Evolutionary conservation across 1,140 invertebrate species (phyloP), one percentile per base, ranked within the genome.

Genomic region (Bombus huntii): DNA sequence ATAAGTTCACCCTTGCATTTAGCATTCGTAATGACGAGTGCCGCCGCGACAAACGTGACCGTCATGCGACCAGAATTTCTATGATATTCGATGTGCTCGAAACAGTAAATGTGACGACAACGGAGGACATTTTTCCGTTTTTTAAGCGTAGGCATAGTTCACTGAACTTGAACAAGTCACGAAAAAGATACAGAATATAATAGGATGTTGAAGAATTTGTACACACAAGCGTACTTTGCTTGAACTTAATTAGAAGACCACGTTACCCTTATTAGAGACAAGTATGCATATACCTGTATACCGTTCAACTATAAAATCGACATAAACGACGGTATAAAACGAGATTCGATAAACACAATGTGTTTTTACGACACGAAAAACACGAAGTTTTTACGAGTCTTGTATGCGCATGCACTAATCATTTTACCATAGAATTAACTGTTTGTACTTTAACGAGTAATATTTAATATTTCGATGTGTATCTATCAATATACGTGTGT

Each of bases 391-490:
- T 87, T 87, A 83, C 77, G 77, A 83, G 37, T 87, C 76, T 71
- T 68, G 76, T 80, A 87, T 68, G 81, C 80, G 78, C 78, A 89
- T 87, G 68, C 78, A 90, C 74, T 83, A 90, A 90, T 42, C 57
- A 34, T 80, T 72, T 72, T 85, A 80, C 37, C 68, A 85, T 91
- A 86, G 87, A 90, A 77, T 77, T 90, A 80, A 91, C 79, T 86
- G 87, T 89, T 89, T 87, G 76, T 89, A 89, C 80, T 89, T 87
- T 87, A 90, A 87, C 81, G 68, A 87, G 66, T 87, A 90, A 87
- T 85, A 79, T 82, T 93, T 92, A 93, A 93, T 93, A 87, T 93
- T 90, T 88, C 76, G 86, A 91, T 89, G 91, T 92, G 90, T 81
- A 91, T 89, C 85, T 88, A 86, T 80, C 53, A 83, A 47, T 87